Base-by-base conservation (phyloP, 2,888 invertebrate genomes). In the Digitonthophagus gazella region DNA sequence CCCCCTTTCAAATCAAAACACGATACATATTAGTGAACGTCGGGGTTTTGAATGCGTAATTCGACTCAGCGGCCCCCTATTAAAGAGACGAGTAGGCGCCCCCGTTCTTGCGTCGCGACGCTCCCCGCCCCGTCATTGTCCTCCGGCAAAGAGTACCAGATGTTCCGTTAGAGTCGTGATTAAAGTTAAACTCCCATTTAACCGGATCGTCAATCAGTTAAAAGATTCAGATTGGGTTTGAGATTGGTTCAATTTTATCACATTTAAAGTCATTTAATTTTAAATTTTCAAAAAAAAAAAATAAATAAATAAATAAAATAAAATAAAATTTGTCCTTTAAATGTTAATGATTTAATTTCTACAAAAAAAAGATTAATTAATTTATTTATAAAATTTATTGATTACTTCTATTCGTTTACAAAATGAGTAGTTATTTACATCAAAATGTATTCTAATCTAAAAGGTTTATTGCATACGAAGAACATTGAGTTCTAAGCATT, bases 151-250 rank as follows among this genome's bases (percentile, higher is more conserved):
- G 75, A 75, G 79, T 79, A 82, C 80, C 82, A 81, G 82, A 82
- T 81, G 82, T 80, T 81, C 78, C 68, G 74, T 76, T 78, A 78
- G n/a, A 78, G 78, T 78, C 76, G 76, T 81, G 81, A 82, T 82
- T 82, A 81, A 81, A 81, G 81, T 80, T 81, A 81, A 81, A 81
- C 79, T 80, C 75, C 77, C 77, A 80, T 81, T 80, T 80, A 80
- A 80, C 78, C 79, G 77, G 75, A 79, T 80, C 78, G 78, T 75
- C 77, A 77, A 80, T 79, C 78, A 77, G 76, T 77, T 76, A 75
- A 77, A 77, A 76, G 78, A 78, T 78, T 78, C 75, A 61, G 78
- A 80, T 80, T 73, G 70, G 61, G 22, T 64, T 78, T 77, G 79
- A 78, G 80, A 81, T 80, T 80, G 79, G 77, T 78, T 78, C 77